A percentile compares a stretch with the other conserved stretches of the same genome.
Evolutionary conservation across 1,140 invertebrate species (phyloP).

Genomic region (Drosophila asahinai): DNA sequence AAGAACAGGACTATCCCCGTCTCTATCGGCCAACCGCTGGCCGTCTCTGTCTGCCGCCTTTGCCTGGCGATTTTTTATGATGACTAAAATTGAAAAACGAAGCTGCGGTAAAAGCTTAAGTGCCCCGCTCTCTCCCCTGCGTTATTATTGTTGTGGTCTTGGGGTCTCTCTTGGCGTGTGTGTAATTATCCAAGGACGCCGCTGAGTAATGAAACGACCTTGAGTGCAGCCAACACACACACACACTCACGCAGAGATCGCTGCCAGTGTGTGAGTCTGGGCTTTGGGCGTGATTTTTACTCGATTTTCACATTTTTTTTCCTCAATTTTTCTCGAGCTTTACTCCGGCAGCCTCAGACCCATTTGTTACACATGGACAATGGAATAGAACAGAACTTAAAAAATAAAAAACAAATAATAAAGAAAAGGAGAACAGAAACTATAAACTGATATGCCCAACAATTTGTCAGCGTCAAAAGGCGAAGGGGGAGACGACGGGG

Average conservation of each 20-base stretch:
- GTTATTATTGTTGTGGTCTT: slow-evolving; percentile 60
- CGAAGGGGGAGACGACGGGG: slow-evolving; percentile 4
- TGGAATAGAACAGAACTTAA: slow-evolving; percentile 42
- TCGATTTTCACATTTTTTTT: slow-evolving; percentile 18
- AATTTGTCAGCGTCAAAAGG: slow-evolving; percentile 78
- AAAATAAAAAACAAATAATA: neutral
- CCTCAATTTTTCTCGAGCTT: slow-evolving; percentile 30
- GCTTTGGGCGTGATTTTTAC: slow-evolving; percentile 65
- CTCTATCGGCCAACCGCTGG: neutral
- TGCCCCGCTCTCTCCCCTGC: slow-evolving; percentile 19
- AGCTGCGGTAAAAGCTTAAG: slow-evolving; percentile 64
- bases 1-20: slow-evolving; percentile 55
- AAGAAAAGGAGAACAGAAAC: neutral
- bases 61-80: slow-evolving; percentile 71
- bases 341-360: slow-evolving; percentile 38
- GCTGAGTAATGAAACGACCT: slow-evolving; percentile 84
- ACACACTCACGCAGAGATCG: slow-evolving; percentile 7
- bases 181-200: slow-evolving; percentile 83
- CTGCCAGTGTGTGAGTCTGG: slow-evolving; percentile 30
- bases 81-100: slow-evolving; percentile 76
- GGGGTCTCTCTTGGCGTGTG: slow-evolving; percentile 69
- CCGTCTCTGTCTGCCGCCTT: slow-evolving; percentile 20
- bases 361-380: slow-evolving; percentile 78
- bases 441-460: slow-evolving; percentile 71
- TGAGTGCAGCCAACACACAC: slow-evolving; percentile 67